phyloP scores from a whole-genome alignment of 2,888 invertebrate genomes.

The Meliscaeva auricollis region DNA sequence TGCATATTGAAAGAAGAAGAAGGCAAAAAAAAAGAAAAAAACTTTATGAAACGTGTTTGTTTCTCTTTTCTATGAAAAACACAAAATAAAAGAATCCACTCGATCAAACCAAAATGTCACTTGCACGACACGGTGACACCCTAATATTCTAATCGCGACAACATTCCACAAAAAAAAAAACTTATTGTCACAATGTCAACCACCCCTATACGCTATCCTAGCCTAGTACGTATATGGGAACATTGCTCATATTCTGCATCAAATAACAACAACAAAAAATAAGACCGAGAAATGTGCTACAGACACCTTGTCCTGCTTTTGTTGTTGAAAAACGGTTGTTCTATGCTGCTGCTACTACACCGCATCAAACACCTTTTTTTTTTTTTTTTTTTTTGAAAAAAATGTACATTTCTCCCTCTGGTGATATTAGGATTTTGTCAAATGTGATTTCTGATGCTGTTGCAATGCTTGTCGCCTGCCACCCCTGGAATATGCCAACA shows the following conservation, averaged over 20 bases:
- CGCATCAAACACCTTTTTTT: conserved; percentile 67
- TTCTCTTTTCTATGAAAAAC: conserved; percentile 29
- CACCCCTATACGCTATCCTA: background rate
- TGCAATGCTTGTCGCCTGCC: conserved; percentile 33
- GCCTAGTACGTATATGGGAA: conserved; percentile 5
- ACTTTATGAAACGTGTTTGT: conserved; percentile 53
- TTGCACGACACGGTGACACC: conserved; percentile 68
- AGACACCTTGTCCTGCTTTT: conserved; percentile 69
- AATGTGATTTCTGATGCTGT: conserved; percentile 43
- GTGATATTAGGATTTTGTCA: conserved; percentile 23
- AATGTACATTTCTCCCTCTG: conserved; percentile 40
- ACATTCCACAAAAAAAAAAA: conserved; percentile 57
- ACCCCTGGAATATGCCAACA: conserved; percentile 49
- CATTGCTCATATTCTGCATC: conserved; percentile 72
- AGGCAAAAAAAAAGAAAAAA: background rate
- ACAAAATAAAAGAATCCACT: conserved; percentile 69
- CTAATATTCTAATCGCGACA: conserved; percentile 65
- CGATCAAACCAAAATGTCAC: conserved; percentile 75
- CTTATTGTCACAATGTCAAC: conserved; percentile 60
- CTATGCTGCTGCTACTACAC: background rate
- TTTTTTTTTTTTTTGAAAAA: conserved; percentile 57
- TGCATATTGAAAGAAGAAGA: background rate
- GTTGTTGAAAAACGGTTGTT: conserved; percentile 42
- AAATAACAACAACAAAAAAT: conserved; percentile 44
- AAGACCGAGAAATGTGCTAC: conserved; percentile 64